Conservation (phyloP, 2,797 vertebrate genomes). For the Notoglanidium macrostoma region DNA sequence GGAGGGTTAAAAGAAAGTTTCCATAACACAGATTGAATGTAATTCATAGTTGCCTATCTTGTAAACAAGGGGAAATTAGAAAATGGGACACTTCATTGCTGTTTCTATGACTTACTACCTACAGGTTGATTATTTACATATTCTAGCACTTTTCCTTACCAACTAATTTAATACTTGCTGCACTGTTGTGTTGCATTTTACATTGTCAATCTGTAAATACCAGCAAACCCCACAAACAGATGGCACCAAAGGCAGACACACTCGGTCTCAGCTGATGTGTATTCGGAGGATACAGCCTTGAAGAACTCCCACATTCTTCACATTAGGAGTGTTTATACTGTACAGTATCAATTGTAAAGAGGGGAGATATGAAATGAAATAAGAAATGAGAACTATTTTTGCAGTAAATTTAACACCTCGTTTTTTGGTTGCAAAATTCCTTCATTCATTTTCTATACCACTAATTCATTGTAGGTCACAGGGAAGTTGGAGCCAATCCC, state of each 20-base stretch:
- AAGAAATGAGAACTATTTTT: too few species aligned
- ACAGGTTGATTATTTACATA: not conserved
- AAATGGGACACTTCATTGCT: not conserved
- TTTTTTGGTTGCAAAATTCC: too few species aligned
- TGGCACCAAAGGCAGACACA: constrained; percentile 34
- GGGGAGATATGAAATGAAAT: too few species aligned
- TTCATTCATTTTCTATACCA: too few species aligned
- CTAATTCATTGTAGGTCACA: too few species aligned
- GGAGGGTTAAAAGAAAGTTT: not conserved
- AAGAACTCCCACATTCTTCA: constrained; percentile 33
- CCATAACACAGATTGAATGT: not conserved
- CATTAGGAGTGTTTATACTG: constrained; percentile 4
- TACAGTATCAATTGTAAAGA: constrained; percentile 20
- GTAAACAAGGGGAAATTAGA: not conserved
- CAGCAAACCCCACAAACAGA: constrained; percentile 40
- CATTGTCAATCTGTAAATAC: constrained; percentile 7
- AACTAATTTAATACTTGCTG: not conserved
- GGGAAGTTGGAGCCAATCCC: too few species aligned
- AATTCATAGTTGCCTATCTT: not conserved
- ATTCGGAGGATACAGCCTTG: constrained; percentile 46
- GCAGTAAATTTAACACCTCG: too few species aligned
- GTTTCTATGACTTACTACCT: not conserved
- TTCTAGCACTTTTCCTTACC: not conserved
- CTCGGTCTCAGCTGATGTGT: constrained; percentile 42
- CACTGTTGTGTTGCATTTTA: not conserved